These are phyloP conservation scores for Vanessa atalanta DNA, from an alignment of 1,140 invertebrate genomes.

Conservation along the genomic window DNA sequence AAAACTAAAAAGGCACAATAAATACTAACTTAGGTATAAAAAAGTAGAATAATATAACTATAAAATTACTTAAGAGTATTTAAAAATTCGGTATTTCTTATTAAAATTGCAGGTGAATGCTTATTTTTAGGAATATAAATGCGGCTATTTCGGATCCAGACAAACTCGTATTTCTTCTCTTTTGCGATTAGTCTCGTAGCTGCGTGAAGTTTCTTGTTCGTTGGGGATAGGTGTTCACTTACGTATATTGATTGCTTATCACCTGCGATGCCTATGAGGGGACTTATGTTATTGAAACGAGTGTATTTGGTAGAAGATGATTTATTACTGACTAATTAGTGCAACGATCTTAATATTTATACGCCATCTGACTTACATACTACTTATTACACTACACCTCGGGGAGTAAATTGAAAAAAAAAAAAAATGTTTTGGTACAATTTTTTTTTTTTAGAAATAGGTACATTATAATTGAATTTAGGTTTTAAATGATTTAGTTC, in stretches of 20 bases:
- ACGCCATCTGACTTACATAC: no score
- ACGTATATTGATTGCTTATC: conserved; percentile 22
- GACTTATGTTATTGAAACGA: no score
- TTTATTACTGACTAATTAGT: no score
- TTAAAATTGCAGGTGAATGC: conserved; percentile 8
- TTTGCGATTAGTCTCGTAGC: conserved; percentile 21
- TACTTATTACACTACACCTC: no score
- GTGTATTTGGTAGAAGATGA: no score
- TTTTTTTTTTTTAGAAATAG: no score
- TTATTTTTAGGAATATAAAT: conserved; percentile 14
- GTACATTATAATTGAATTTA: no score
- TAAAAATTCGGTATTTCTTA: conserved; percentile 20
- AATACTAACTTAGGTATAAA: neutral
- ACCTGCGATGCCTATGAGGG: conserved; percentile 15
- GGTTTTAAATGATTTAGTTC: no score
- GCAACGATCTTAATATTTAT: no score
- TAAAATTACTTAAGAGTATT: conserved; percentile 14
- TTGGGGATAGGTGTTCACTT: conserved; percentile 19
- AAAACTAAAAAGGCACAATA: neutral
- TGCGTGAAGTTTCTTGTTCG: conserved; percentile 33
- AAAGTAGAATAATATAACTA: conserved; percentile 5
- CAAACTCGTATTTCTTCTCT: conserved; percentile 28
- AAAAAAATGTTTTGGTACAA: no score
- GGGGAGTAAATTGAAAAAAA: no score
- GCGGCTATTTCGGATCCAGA: conserved; percentile 17